Base-by-base conservation (phyloP, 2,113 vertebrate species). In the Mystacornis crossleyi region DNA sequence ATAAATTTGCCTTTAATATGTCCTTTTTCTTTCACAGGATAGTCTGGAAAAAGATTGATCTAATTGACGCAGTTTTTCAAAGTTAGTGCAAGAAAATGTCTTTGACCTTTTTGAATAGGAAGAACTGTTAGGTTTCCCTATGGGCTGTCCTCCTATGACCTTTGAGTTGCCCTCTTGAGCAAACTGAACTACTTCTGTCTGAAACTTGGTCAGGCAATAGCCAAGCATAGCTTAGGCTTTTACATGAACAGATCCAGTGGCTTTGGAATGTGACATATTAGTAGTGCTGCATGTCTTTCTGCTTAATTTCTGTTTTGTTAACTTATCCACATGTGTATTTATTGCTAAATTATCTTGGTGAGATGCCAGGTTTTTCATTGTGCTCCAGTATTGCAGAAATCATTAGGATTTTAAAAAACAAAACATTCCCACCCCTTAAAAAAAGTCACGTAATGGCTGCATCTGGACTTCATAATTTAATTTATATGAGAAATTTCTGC, bases 361-460 rank as follows among this genome's bases (percentile, higher is more conserved):
- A 47, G 14, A 15, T 81, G 94, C 92, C 94, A 95, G 0, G 20
- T 62, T 81, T 84, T 42, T 95, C 73, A 75, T 87, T 94, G 87
- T 61, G 57, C 36, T 92, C 69, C 69, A 79, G 60, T 75, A 81
- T 73, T 88, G 86, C 95, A 95, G 94, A 93, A 94, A 58, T 95
- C 82, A 64, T 94, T 77, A 66, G 93, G 91, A 78, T 90, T 90
- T 90, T 18, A 40, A 60, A 83, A 96, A 90, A 1, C 65, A 83
- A 89, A 96, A 90, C 65, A 92, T 96, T 95, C 93, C 93, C 89
- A 85, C 24, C 47, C 62, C 40, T 64, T 43, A 45, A 34, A 53
- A 90, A 33, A 74, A 65, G 33, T 26, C 60, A 23, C 0, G 1
- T 77, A 85, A 53, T 86, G 75, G 5, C 33, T 83, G 75, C 72